Evolutionary conservation across 1,140 invertebrate genomes (phyloP), one percentile per base, ranked within the genome.

Genomic region (Papilio dardanus): DNA sequence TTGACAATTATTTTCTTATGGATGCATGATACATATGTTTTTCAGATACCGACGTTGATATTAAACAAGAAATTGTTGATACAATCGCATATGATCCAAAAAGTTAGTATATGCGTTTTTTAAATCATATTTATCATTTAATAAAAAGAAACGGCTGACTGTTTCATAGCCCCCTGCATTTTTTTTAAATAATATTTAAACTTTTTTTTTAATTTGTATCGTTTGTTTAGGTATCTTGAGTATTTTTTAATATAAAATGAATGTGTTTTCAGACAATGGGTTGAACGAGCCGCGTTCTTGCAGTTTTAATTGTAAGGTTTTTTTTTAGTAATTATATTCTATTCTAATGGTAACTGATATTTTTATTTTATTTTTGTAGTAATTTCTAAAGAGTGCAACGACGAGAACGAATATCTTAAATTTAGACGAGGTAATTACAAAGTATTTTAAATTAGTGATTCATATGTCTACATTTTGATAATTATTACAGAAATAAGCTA

Each of bases 281-380:
- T 79, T 8, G 71, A 77, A 46, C 30, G 58, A 77, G 33, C 77
- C 81, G 1, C 79, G 58, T 73, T 74, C 74, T 67, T 80, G 78
- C 74, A 81, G 81, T 77, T 88, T 81, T 74, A 79, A 71, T 75
- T 76, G 86, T 87, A 74, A 83, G 84, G 76, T 62, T 62, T 62
- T 10, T 10, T 12, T 62, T 62, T 62, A 28, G 7, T 62, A 14
- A 28, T 14, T 28, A 30, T n/a, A 62, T 14, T 16, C 10, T 16
- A 1, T 14, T 14, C 14, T 62, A 10, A 5, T 28, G 1, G 5
- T 30, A 12, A 28, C 24, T 0, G 16, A 6, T 30, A 4, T 28
- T 12, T 62, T 58, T 28, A 28, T 28, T 30, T 62, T 62, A 16
- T 16, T 62, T 28, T 30, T 4, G 8, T 62, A 62, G 54, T 62